phyloP scores from a whole-genome alignment of 1,140 invertebrate species.

The Centruroides sculpturatus region DNA sequence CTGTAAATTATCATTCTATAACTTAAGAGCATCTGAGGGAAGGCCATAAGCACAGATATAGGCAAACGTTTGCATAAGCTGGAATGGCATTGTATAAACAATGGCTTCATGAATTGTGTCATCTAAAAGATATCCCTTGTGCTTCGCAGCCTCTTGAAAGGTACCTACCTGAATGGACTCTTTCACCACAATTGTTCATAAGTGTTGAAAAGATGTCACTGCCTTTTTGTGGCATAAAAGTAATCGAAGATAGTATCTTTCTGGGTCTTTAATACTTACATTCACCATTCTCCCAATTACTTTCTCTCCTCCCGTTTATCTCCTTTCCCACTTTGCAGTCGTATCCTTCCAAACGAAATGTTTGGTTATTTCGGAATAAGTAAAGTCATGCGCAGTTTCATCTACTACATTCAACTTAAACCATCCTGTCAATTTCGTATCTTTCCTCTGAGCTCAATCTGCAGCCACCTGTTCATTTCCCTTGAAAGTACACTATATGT shows the following conservation, averaged over 20 bases:
- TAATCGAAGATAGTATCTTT: constrained; percentile 19
- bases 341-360: too few relatives aligned
- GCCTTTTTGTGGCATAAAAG: constrained; percentile 16
- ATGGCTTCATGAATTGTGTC: not conserved
- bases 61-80: not conserved
- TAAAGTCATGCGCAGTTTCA: too few relatives aligned
- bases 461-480: constrained; percentile 3
- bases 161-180: not conserved
- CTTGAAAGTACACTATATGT: constrained; percentile 24
- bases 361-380: too few relatives aligned
- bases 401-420: too few relatives aligned
- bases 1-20: not conserved
- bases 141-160: not conserved
- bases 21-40: not conserved
- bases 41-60: not conserved
- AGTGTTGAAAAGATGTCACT: constrained; percentile 15
- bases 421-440: constrained; percentile 6
- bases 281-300: too few relatives aligned
- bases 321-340: too few relatives aligned
- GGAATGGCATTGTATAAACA: not conserved
- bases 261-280: too few relatives aligned
- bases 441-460: not conserved
- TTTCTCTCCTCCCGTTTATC: too few relatives aligned
- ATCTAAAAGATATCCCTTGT: too few relatives aligned
- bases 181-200: constrained; percentile 13